phyloP scores from a whole-genome alignment of 2,797 vertebrate species.

The Ctenopoma kingsleyae region DNA sequence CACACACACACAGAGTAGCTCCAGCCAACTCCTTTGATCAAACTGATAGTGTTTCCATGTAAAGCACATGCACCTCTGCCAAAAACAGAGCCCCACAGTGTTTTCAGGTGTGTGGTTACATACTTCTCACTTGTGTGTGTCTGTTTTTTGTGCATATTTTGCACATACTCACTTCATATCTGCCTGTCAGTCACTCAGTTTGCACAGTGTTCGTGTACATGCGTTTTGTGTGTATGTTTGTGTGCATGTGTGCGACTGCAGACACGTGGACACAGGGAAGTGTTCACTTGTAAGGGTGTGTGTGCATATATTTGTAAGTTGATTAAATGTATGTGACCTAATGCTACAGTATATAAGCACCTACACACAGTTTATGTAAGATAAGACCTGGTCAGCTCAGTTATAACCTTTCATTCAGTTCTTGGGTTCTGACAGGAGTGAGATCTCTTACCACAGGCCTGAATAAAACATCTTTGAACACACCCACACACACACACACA shows the following conservation, averaged over 20 bases:
- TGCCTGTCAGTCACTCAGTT: not conserved
- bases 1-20: slow-evolving; percentile 22
- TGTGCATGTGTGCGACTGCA: not conserved
- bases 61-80: slow-evolving; percentile 13
- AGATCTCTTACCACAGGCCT: slow-evolving; percentile 48
- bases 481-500: not conserved
- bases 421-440: slow-evolving; percentile 40
- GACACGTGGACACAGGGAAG: too few relatives aligned
- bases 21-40: slow-evolving; percentile 49
- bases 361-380: slow-evolving; percentile 22
- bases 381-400: slow-evolving; percentile 10
- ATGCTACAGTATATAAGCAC: slow-evolving; percentile 1
- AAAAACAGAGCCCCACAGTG: slow-evolving; percentile 22
- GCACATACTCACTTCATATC: not conserved
- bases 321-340: not conserved
- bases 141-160: not conserved
- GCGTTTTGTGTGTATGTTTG: not conserved
- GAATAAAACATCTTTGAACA: slow-evolving; percentile 50
- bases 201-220: not conserved
- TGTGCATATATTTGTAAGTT: not conserved
- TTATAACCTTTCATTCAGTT: slow-evolving; percentile 1
- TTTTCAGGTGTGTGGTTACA: slow-evolving; percentile 37
- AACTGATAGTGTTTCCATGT: slow-evolving; percentile 51
- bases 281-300: not conserved
- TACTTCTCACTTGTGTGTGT: not conserved